Evolutionary conservation across 2,888 invertebrate genomes (phyloP), one percentile per base, ranked within the genome.

Genomic region (Cosmopolites sordidus): DNA sequence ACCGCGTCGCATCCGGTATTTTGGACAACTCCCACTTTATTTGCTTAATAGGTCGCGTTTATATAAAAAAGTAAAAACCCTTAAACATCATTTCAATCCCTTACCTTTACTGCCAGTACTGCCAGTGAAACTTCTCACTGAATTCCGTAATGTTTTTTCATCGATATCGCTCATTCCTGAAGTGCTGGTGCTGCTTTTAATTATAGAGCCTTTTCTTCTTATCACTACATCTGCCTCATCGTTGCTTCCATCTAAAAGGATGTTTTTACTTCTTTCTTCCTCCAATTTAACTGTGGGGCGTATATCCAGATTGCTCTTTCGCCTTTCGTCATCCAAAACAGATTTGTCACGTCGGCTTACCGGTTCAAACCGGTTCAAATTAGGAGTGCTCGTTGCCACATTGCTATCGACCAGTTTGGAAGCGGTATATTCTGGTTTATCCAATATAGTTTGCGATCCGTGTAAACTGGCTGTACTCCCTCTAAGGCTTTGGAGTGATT

Each of bases 301-400:
- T 29, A 81, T 76, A 44, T 83, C 78, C 56, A 82, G 82, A 50
- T 81, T 81, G 1, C 83, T 78, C 51, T 79, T 79, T 9, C 64
- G 51, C 5, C 66, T 58, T 3, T 66, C 61, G 45, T 60, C 58
- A 33, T 56, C 60, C 5, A 6, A 15, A 9, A 11, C 11, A 6
- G 40, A 11, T 37, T 47, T 42, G 11, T 56, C 44, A 14, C 50
- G 44, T 12, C 16, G 46, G 0, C 9, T 30, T 38, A 61, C 62
- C 18, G 60, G 59, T 38, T 62, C 58, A 15, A 60, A 60, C 48
- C 65, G 60, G 22, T 66, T 60, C 40, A 86, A 69, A 68, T 86
- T 84, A 0, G 86, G 86, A 4, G 86, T 86, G 61, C 79, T 79
- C 14, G 74, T 73, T 5, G 58, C 56, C 2, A 62, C 58, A 30